Evolutionary conservation across 2,113 vertebrate species (phyloP).

Genomic region (Pseudorhombus dupliciocellatus): DNA sequence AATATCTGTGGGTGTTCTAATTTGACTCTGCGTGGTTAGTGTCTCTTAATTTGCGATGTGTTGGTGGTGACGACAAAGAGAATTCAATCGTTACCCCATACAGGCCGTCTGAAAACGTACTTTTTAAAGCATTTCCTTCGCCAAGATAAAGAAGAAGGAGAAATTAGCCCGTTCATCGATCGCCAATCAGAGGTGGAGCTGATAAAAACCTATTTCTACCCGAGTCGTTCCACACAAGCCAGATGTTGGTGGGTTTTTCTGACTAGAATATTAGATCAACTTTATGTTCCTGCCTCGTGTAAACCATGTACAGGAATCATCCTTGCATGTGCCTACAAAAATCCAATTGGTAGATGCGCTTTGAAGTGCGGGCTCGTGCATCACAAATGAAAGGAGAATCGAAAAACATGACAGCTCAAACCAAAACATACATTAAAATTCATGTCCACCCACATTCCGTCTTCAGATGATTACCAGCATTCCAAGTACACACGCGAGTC

Average conservation of each 20-base stretch:
- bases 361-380: neutral
- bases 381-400: neutral
- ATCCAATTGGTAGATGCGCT: neutral
- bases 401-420: neutral
- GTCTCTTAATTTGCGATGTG: neutral
- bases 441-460: neutral
- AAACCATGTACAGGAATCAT: conserved; percentile 1
- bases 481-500: neutral
- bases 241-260: neutral
- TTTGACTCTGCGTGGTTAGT: conserved; percentile 18
- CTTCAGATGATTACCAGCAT: neutral
- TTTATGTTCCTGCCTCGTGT: neutral
- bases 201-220: too few relatives aligned
- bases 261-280: too few relatives aligned
- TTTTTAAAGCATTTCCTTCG: too few relatives aligned
- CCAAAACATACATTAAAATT: neutral
- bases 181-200: too few relatives aligned
- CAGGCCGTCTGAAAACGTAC: neutral
- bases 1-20: conserved; percentile 13
- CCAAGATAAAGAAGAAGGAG: too few relatives aligned
- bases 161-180: too few relatives aligned
- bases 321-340: neutral
- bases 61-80: neutral
- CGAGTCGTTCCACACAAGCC: neutral
- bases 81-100: neutral